A percentile compares a stretch with the other conserved stretches of the same genome.
Conservation (phyloP, 1,140 invertebrate species). For the Coptotermes formosanus region DNA sequence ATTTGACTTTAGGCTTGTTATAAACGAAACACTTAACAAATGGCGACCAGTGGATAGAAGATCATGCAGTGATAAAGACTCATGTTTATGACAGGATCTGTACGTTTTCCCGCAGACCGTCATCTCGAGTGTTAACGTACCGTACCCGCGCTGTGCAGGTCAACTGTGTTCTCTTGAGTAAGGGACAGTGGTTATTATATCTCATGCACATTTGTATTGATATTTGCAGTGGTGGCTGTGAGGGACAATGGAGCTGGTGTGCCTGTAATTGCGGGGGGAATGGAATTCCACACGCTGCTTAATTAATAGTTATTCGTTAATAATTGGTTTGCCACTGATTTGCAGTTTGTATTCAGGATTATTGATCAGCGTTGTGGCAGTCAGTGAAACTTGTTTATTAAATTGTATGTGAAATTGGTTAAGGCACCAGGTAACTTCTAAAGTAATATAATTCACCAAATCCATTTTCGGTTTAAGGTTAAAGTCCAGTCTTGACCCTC, state of each 20-base stretch:
- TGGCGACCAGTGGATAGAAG: too few relatives aligned
- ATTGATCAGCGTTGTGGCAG: background rate
- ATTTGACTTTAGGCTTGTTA: too few relatives aligned
- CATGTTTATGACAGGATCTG: too few relatives aligned
- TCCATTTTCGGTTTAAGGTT: too few relatives aligned
- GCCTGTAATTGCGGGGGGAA: background rate
- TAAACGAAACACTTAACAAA: too few relatives aligned
- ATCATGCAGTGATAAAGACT: too few relatives aligned
- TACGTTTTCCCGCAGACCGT: too few relatives aligned
- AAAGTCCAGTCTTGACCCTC: too few relatives aligned
- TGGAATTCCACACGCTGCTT: background rate
- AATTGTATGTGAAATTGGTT: background rate
- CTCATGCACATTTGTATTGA: background rate
- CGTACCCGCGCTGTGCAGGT: too few relatives aligned
- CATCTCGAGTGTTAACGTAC: too few relatives aligned
- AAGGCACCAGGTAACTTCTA: background rate
- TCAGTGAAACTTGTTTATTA: background rate
- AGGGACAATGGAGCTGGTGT: background rate
- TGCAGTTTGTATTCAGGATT: constrained; percentile 6
- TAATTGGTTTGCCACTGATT: background rate
- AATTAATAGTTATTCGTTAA: constrained; percentile 18
- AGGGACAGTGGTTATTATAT: background rate
- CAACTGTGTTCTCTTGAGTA: too few relatives aligned
- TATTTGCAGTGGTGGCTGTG: background rate
- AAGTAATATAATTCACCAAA: background rate